Base-by-base conservation (phyloP, 2,797 vertebrate species). In the Gymnothorax reevesii region DNA sequence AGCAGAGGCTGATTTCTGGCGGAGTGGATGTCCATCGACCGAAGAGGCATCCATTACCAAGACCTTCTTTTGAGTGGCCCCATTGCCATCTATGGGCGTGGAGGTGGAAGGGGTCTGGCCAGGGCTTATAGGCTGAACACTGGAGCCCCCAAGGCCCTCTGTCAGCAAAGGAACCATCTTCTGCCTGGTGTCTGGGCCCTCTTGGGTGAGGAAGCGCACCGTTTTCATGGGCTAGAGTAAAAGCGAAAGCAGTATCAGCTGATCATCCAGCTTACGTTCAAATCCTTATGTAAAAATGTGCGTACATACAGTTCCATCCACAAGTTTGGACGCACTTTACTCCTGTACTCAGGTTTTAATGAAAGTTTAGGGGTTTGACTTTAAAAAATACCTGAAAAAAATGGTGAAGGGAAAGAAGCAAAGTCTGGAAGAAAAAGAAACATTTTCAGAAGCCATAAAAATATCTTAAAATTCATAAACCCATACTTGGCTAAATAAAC, bases 171-270 rank as follows among this genome's bases (percentile, higher is more conserved):
- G 95, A 83, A 93, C 93, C 27, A 94, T 94, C 54, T 95, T 95
- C 90, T 91, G 96, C 92, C 94, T 92, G 57, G 88, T 84, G 3
- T 95, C 95, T 20, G 97, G 96, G 0, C 96, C 95, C 86, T 97
- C 98, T 89, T 97, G 95, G 89, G 97, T 97, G 89, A 96, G 92
- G 91, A 99, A 99, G 87, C 98, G 92, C 91, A 99, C 98, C 0
- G 98, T 98, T 94, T 99, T 99, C 88, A 95, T 94, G 83, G 97
- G 96, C 98, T 99, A 91, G 82, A 89, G 88, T 0, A 82, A 92
- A 89, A 93, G 88, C 59, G 87, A 49, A 7, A 22, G 27, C 33
- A 64, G 54, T 84, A 73, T 59, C 33, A 84, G 8, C 54, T 49
- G 49, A 20, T 33, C 54, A 88, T 27, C 49, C 13, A 2, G 62